A percentile compares a stretch with the other conserved stretches of the same genome.
phyloP scores from a whole-genome alignment of 2,888 invertebrate species.

The Ectemnius cavifrons region DNA sequence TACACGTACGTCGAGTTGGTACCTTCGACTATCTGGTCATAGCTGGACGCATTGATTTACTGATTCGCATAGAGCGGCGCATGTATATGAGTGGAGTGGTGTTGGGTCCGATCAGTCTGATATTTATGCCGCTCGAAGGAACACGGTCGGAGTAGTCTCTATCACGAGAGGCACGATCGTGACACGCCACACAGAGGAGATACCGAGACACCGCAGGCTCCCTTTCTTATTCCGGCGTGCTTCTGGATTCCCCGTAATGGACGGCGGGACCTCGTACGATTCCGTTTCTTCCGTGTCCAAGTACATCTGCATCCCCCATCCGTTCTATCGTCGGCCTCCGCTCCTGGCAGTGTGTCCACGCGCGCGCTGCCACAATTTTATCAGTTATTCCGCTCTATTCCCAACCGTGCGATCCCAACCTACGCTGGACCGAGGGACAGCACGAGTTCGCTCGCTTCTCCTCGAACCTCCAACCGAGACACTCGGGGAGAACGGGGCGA shows the following conservation, averaged over 20 bases:
- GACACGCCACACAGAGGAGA: too few relatives aligned
- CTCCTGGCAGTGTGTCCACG: conserved; percentile 31
- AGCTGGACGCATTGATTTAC: too few relatives aligned
- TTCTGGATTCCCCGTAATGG: conserved; percentile 3
- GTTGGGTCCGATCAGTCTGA: too few relatives aligned
- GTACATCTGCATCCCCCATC: conserved; percentile 30
- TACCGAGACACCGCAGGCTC: neutral
- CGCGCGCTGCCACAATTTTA: conserved; percentile 53
- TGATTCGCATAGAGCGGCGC: too few relatives aligned
- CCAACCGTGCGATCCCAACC: conserved; percentile 59
- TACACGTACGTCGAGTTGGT: too few relatives aligned
- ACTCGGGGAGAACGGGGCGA: neutral
- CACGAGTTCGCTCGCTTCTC: conserved; percentile 26
- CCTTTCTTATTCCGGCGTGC: neutral
- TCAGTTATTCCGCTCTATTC: conserved; percentile 66
- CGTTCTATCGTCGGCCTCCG: conserved; percentile 20
- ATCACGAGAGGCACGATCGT: too few relatives aligned
- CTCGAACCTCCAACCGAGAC: neutral
- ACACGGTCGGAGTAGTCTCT: too few relatives aligned
- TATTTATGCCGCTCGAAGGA: too few relatives aligned
- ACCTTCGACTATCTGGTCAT: too few relatives aligned
- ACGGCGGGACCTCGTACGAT: neutral
- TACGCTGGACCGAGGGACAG: conserved; percentile 31
- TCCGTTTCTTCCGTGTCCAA: conserved; percentile 27
- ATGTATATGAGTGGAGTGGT: too few relatives aligned